Conservation (phyloP, 2,113 vertebrate species). For the Tympanuchus pallidicinctus region DNA sequence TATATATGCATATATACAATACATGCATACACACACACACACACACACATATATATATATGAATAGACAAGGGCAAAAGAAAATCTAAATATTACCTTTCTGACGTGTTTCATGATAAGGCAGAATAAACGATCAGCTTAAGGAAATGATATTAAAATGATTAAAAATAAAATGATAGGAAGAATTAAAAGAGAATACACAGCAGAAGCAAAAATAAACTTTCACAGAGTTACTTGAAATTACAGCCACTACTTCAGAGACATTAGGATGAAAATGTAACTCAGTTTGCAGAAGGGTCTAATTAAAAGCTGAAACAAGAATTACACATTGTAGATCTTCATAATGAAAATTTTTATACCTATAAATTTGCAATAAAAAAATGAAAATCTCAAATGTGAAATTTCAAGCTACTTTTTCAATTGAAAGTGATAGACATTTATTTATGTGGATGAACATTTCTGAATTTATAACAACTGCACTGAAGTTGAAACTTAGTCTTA, state of each 20-base stretch:
- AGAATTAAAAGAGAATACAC: background rate
- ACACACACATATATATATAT: background rate
- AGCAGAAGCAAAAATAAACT: background rate
- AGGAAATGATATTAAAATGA: background rate
- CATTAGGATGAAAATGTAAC: background rate
- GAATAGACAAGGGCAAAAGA: background rate
- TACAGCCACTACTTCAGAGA: background rate
- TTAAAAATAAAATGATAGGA: background rate
- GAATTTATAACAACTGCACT: background rate
- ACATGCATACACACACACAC: too few species aligned
- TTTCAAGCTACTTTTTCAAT: background rate
- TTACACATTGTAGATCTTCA: background rate
- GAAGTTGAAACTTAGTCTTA: background rate
- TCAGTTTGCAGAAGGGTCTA: background rate
- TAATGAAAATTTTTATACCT: background rate
- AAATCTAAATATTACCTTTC: background rate
- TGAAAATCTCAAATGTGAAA: background rate
- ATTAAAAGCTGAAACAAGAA: background rate
- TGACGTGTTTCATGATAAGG: background rate
- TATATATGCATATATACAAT: background rate
- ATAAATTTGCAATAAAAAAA: background rate
- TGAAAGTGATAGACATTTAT: background rate
- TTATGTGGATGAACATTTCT: background rate
- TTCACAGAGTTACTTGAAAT: background rate
- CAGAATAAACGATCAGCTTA: background rate